Evolutionary conservation across 2,797 vertebrate species (phyloP).

Genomic region (Alectoris magna): DNA sequence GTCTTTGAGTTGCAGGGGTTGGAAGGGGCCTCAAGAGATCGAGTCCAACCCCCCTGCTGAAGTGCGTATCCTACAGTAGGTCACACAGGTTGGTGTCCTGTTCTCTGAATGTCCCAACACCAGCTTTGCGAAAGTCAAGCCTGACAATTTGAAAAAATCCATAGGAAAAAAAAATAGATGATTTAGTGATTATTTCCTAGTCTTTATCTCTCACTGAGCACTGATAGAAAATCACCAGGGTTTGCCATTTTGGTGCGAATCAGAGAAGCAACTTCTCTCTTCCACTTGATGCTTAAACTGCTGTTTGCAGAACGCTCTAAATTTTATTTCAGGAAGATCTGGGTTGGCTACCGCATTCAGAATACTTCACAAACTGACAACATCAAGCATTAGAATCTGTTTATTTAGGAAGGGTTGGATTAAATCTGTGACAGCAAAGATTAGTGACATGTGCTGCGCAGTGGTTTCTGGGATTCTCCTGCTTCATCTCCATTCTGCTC

Average conservation of each 20-base stretch:
- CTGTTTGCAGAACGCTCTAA: background rate
- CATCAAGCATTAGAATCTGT: background rate
- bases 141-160: background rate
- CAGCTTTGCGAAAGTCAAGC: background rate
- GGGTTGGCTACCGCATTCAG: background rate
- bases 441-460: rapidly evolving
- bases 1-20: background rate
- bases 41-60: too few species aligned
- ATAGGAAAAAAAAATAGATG: background rate
- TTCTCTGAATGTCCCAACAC: background rate
- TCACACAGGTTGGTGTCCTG: too few species aligned
- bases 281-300: background rate
- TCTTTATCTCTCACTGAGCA: background rate
- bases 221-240: background rate
- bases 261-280: background rate
- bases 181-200: background rate
- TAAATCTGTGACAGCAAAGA: background rate
- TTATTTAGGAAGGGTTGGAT: background rate
- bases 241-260: background rate
- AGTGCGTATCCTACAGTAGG: too few species aligned
- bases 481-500: background rate
- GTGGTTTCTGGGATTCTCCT: background rate
- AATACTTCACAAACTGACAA: background rate
- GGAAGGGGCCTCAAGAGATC: too few species aligned
- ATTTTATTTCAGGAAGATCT: background rate